A percentile compares a stretch with the other conserved stretches of the same genome.
Conservation (phyloP, 30 jellyfish, hydroid and myxozoan genomes). For the Aurelia sp. region DNA sequence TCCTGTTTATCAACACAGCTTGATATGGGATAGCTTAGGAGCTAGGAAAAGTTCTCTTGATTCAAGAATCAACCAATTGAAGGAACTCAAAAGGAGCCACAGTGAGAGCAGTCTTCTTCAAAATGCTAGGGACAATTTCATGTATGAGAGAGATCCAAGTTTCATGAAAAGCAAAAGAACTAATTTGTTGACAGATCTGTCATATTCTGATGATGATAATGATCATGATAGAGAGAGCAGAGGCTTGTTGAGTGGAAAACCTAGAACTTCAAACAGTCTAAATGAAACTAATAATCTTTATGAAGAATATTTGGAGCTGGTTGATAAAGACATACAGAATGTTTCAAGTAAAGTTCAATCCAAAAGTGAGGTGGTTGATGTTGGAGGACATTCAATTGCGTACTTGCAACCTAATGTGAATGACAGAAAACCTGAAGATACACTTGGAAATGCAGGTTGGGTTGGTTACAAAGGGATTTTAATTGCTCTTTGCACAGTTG, state of each 20-base stretch:
- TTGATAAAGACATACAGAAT: constrained; percentile 59
- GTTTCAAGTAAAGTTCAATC: constrained; percentile 42
- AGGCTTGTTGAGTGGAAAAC: neutral
- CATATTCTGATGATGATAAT: constrained; percentile 42
- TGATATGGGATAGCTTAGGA: constrained; percentile 51
- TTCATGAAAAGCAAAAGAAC: neutral
- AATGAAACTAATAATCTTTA: constrained; percentile 39
- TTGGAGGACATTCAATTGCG: constrained; percentile 45
- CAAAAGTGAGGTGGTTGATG: constrained; percentile 38
- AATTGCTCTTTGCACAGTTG: constrained; percentile 57
- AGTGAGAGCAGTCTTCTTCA: constrained; percentile 53
- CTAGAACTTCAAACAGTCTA: neutral
- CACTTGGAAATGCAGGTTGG: constrained; percentile 69
- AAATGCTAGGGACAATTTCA: constrained; percentile 4
- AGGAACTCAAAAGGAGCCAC: constrained; percentile 25
- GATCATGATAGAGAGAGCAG: constrained; percentile 15
- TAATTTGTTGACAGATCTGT: constrained; percentile 1
- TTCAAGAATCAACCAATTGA: constrained; percentile 1
- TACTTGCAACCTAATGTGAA: constrained; percentile 43
- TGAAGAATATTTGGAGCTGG: constrained; percentile 59
- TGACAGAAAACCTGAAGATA: constrained; percentile 1
- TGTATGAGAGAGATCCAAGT: neutral
- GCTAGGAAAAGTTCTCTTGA: constrained; percentile 4
- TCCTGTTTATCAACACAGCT: constrained; percentile 62
- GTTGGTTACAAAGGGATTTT: constrained; percentile 56